Evolutionary conservation across 2,113 vertebrate genomes (phyloP), one percentile per base, ranked within the genome.

Genomic region (Microcebus lehilahytsara): DNA sequence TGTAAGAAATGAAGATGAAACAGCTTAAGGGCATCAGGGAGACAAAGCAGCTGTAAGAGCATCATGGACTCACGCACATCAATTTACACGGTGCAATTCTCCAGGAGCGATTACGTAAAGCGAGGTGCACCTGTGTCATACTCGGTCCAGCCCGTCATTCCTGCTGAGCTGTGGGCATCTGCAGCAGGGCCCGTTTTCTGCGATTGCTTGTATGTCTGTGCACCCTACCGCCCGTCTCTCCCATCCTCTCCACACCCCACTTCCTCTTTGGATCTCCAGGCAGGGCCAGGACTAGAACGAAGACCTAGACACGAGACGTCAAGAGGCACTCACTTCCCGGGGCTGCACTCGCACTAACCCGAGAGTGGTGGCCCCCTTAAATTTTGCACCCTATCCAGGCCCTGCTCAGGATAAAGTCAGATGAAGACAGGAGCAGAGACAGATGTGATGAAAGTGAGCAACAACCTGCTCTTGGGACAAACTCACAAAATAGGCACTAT

Each of bases 41-140:
- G 64, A 40, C 6, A 6, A 46, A 81, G 37, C 19, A 19, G 67
- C 40, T 69, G 6, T 23, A 74, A 91, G 25, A 30, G 32, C n/a
- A 79, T 11, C 25, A 17, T 0, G 6, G 66, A 46, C 2, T 17
- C 12, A 8, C 0, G 3, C 12, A 14, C 37, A 32, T 51, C n/a
- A 30, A 11, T 32, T 12, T 32, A 32, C 11, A 80, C 40, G 75
- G 46, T 2, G 22, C 30, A 22, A 5, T 40, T 37, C 9, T 62
- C 42, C n/a, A 67, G 81, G 67, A 12, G 3, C 4, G 8, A 17
- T 17, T 23, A 12, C 2, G 3, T 0, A 34, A 14, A 56, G n/a
- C 75, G 25, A 69, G 34, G 53, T 23, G 67, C 10, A 9, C 90
- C 34, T 23, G 20, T 0, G 34, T 3, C 2, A 25, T 46, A 4